Evolutionary conservation across 2,113 vertebrate species (phyloP), one percentile per base, ranked within the genome.

Genomic region (Ascaphus truei): DNA sequence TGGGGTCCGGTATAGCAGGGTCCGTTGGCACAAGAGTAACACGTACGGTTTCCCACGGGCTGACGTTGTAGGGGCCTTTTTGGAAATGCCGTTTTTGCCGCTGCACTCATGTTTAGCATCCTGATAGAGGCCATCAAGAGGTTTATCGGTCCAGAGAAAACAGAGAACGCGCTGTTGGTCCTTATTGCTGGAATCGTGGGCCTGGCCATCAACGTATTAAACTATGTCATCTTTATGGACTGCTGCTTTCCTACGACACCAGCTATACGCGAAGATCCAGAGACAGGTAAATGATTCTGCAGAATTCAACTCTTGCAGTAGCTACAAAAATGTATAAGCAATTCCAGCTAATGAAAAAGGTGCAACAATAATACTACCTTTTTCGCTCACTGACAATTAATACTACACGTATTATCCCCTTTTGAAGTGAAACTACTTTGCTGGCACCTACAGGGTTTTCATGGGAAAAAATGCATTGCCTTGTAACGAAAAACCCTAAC

Each of bases 101-200:
- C 85, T 0, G 91, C 89, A 0, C 72, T 92, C 2, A 89, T 86
- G 86, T 88, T 92, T 51, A 86, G 84, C 76, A 78, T 92, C 74
- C 74, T 91, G 0, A 9, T 89, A 1, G 88, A 92, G 68, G 80
- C 86, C 0, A 3, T 91, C 77, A 88, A 88, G 62, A 82, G 90
- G 51, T 87, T 80, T 1, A 66, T 89, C 34, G 67, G 18, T 0
- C 88, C 89, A 4, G 78, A 86, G 77, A 89, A 84, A 82, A 90
- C 89, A 0, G 85, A 91, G 73, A 15, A 18, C 1, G 52, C 80
- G 0, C 34, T 84, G 37, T 72, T 86, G 0, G 81, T 92, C 18
- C 85, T 92, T 12, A 5, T 73, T 3, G 68, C 84, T 0, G 91
- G 91, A 2, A 0, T 86, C 1, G 0, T 65, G 0, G 89, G 91